phyloP scores from a whole-genome alignment of 2,888 invertebrate genomes.

The Adineta ricciae region DNA sequence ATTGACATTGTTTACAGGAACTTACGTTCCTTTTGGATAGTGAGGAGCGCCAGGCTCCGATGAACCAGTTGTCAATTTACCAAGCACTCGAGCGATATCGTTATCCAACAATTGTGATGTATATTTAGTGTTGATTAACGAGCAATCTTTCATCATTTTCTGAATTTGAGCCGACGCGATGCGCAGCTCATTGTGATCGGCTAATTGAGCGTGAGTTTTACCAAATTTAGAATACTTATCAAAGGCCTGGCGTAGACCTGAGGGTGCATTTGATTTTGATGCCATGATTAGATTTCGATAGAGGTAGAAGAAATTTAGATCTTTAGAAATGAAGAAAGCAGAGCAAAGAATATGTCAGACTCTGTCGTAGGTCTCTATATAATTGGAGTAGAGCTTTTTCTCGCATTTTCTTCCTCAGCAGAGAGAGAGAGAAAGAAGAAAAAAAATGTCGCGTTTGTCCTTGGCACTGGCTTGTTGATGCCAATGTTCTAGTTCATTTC shows the following conservation, averaged over 20 bases:
- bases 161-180: conserved; percentile 27
- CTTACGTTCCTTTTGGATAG: conserved; percentile 33
- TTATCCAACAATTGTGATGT: conserved; percentile 31
- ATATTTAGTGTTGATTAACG: conserved; percentile 28
- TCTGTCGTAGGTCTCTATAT: not conserved
- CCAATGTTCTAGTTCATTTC: not conserved
- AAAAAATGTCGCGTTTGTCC: not conserved
- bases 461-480: not conserved
- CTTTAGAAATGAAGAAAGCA: not conserved
- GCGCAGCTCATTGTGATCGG: conserved; percentile 16
- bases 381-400: not conserved
- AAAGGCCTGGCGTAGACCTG: conserved; percentile 13
- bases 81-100: conserved; percentile 33
- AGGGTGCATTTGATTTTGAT: not conserved
- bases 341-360: not conserved
- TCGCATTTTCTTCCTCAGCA: not conserved
- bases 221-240: conserved; percentile 34
- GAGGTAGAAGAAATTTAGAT: not conserved
- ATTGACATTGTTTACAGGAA: not conserved
- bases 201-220: conserved; percentile 28
- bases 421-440: not conserved
- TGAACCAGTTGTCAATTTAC: conserved; percentile 27
- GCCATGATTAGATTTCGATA: not conserved
- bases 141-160: conserved; percentile 33
- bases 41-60: not conserved